Base-by-base conservation (phyloP, 2,888 invertebrate genomes). In the Nudaria mundana region DNA sequence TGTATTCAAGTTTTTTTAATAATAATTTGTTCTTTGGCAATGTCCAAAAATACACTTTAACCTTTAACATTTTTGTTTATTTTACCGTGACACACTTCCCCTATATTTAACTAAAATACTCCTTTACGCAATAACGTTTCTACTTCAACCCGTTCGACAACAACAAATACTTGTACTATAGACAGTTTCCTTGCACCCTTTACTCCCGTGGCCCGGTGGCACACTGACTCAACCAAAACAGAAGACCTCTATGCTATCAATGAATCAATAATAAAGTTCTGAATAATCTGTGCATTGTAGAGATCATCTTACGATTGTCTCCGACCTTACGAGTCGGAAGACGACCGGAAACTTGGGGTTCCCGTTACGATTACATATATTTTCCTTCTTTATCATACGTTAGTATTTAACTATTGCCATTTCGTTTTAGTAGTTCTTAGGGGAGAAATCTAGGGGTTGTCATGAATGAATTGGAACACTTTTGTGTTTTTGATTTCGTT, bases 311-410 rank as follows among this genome's bases (percentile, higher is more conserved):
- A 70, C 40, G 45, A 52, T 68, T 56, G 70, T 54, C 58, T 51
- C 54, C 53, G 53, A 41, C 50, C 39, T 59, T 61, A 67, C 74
- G 71, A 55, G 46, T 67, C 72, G 73, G 77, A 82, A 82, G 79
- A 75, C 64, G 63, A 61, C 76, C 80, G 80, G 78, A 81, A 73
- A 68, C 71, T 56, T 60, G 56, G 71, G 73, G 75, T 63, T 71
- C 74, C 83, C 81, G 81, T 83, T 82, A 80, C 58, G 44, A 44
- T 49, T 53, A 52, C 56, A 42, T 46, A 41, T 42, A 50, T 56
- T 34, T 45, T 52, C 48, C 54, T 24, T 81, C 80, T 64, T 69
- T 57, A 45, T 71, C 54, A 7, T 54, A 53, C 66, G 23, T 30
- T 23, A 35, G 40, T 8, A 45, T 36, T 25, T 22, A 13, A 12